phyloP scores from a whole-genome alignment of 2,888 invertebrate genomes.

The Drosophila acutilabella region DNA sequence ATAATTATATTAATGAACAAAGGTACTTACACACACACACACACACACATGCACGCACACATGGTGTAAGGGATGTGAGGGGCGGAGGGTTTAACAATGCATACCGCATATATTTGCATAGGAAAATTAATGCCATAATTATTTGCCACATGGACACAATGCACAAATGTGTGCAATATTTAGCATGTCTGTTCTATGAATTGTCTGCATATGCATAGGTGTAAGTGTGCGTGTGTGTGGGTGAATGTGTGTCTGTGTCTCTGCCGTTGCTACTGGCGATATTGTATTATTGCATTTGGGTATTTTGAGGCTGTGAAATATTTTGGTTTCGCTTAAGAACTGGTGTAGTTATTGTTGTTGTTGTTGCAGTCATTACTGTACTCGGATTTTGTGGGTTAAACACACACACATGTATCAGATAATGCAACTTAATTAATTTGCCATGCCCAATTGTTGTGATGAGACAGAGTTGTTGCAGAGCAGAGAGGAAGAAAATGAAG shows the following conservation, averaged over 20 bases:
- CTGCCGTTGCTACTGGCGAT: conserved; percentile 31
- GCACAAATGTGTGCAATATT: conserved; percentile 64
- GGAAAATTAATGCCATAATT: conserved; percentile 77
- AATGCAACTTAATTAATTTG: conserved; percentile 74
- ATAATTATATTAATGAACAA: conserved; percentile 72
- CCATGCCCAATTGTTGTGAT: conserved; percentile 53
- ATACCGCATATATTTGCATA: conserved; percentile 70
- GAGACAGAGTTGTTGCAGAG: neutral
- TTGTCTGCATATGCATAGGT: conserved; percentile 1
- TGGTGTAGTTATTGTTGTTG: conserved; percentile 30
- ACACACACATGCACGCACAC: neutral
- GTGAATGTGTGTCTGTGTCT: conserved; percentile 2
- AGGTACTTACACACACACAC: conserved; percentile 26
- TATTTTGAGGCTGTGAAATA: conserved; percentile 60
- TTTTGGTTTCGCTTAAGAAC: conserved; percentile 62
- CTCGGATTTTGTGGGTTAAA: conserved; percentile 51
- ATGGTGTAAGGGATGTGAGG: neutral
- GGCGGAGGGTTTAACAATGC: conserved; percentile 46
- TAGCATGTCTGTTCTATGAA: conserved; percentile 51
- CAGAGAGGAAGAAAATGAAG: conserved; percentile 4
- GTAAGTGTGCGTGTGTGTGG: conserved; percentile 1
- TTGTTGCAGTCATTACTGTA: conserved; percentile 34
- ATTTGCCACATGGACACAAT: conserved; percentile 73
- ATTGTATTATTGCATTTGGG: conserved; percentile 55
- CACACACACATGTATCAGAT: conserved; percentile 25